Percentiles rank a stretch among this genome's conserved stretches.
Evolutionary conservation across 2,113 vertebrate genomes (phyloP).

Genomic region (Phasianus colchicus): DNA sequence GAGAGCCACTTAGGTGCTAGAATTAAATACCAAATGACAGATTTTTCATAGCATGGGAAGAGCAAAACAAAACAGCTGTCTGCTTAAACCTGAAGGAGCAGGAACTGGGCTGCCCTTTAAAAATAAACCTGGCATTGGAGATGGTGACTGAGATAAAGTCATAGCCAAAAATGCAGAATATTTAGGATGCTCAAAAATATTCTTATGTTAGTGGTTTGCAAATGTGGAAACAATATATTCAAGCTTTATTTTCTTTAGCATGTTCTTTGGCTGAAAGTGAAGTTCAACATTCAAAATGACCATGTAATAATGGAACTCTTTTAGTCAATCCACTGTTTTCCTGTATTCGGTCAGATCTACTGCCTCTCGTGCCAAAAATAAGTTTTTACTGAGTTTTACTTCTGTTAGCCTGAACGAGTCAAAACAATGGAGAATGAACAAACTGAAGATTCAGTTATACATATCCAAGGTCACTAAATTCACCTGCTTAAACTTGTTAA

Average conservation of each 20-base stretch:
- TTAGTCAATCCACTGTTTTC: conserved; percentile 51
- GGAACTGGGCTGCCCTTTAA: conserved; percentile 68
- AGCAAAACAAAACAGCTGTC: conserved; percentile 69
- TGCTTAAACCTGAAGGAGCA: conserved; percentile 65
- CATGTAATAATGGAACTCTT: conserved; percentile 63
- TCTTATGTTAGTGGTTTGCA: conserved; percentile 71
- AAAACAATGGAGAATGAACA: not conserved
- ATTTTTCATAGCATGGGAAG: conserved; percentile 67
- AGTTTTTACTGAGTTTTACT: conserved; percentile 52
- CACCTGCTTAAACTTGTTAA: not conserved
- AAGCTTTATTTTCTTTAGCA: conserved; percentile 67
- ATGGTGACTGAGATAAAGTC: conserved; percentile 70
- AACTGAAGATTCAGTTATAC: not conserved
- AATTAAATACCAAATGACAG: conserved; percentile 63
- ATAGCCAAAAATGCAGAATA: conserved; percentile 64
- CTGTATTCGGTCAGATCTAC: not conserved
- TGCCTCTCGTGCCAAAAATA: conserved; percentile 38
- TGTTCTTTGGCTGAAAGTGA: conserved; percentile 64
- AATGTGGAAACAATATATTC: conserved; percentile 73
- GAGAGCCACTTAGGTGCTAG: conserved; percentile 66
- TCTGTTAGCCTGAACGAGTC: not conserved
- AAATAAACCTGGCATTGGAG: conserved; percentile 72
- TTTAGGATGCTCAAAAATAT: conserved; percentile 67
- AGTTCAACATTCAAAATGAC: conserved; percentile 55
- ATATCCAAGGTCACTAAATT: not conserved